A percentile compares a stretch with the other conserved stretches of the same genome.
phyloP scores from a whole-genome alignment of 2,797 vertebrate species.

The Echeneis naucrates region DNA sequence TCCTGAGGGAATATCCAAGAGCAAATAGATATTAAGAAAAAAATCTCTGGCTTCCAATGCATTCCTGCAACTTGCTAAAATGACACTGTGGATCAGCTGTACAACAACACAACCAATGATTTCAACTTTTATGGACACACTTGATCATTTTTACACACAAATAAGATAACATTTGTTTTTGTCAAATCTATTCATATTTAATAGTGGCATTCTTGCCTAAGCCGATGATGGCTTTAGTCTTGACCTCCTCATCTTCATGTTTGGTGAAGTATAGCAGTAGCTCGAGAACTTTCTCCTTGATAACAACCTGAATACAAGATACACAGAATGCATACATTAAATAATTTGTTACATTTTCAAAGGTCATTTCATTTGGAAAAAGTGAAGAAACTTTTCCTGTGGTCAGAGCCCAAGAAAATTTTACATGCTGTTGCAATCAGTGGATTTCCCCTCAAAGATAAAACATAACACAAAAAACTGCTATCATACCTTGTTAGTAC shows the following conservation, averaged over 20 bases:
- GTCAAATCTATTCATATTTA: neutral
- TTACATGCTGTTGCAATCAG: neutral
- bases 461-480: neutral
- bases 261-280: constrained; percentile 97
- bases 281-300: constrained; percentile 98
- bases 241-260: constrained; percentile 96
- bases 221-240: constrained; percentile 97
- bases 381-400: neutral
- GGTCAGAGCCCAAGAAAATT: neutral
- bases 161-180: constrained; percentile 10
- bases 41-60: neutral
- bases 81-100: neutral
- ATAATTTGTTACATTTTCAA: neutral
- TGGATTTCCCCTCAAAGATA: neutral
- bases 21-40: constrained; percentile 1
- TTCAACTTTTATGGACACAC: neutral
- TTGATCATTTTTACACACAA: neutral
- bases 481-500: constrained; percentile 89
- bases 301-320: constrained; percentile 87
- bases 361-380: neutral
- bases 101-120: neutral
- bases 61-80: neutral
- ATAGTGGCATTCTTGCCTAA: constrained; percentile 86
- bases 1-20: constrained; percentile 79
- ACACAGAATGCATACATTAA: neutral